Evolutionary conservation across 2,797 vertebrate genomes (phyloP), one percentile per base, ranked within the genome.

Genomic region (Phrynocephalus forsythii): DNA sequence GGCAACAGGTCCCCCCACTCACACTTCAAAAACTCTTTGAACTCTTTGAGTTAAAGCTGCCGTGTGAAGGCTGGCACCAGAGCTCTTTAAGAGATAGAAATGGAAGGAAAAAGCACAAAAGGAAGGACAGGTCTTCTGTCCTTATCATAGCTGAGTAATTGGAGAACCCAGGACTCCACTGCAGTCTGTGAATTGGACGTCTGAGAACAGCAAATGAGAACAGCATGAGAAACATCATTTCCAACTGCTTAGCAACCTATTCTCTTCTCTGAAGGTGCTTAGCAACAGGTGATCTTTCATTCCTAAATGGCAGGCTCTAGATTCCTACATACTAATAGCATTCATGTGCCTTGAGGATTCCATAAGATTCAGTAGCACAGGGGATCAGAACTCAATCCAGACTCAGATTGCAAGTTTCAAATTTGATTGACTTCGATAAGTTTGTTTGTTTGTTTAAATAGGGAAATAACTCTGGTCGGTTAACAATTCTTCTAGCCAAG

Each of bases 251-350:
- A 88, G 87, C 87, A 88, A 88, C 87, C 11, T 68, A 81, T 80
- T 81, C n/a, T 87, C 38, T 76, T 52, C 67, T 52, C 63, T 75
- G 79, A 82, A 77, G 72, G 66, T 60, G 87, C 87, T 85, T 88
- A 88, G 87, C 78, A 88, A 88, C 87, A 88, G 83, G 87, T 85
- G 82, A 77, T 88, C 78, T 76, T 88, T 85, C 71, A 56, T 85
- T 88, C 79, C 72, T 85, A 44, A 50, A 20, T 16, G 85, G 50
- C 60, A 48, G 60, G 79, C 30, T 60, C 69, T 38, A 80, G 78
- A 85, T 88, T 88, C 83, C 79, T 79, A n/a, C 38, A 50, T 84
- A 30, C 56, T 72, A 26, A 79, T 20, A 33, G 26, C 50, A 66
- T 48, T 63, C 72, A 79, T 78, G 72, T 28, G 52, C 38, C 38